These are phyloP conservation scores for Orchestes rusci DNA, from an alignment of 2,888 invertebrate species.

Conservation along the genomic window DNA sequence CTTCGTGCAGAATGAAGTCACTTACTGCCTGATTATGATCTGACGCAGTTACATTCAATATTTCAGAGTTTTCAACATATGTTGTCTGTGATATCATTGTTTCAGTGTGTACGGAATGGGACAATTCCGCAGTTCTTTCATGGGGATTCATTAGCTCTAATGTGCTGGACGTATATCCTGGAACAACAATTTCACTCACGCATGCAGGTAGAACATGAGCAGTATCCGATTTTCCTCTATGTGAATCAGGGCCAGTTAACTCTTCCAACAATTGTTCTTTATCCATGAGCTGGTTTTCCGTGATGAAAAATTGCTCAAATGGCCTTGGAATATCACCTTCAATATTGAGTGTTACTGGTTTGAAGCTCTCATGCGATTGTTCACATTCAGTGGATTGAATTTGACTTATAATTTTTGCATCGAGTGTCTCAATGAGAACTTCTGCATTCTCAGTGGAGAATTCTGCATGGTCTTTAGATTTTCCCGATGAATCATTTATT, in stretches of 20 bases:
- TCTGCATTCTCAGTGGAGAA: conserved; percentile 49
- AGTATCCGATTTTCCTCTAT: conserved; percentile 46
- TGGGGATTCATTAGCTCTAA: too few relatives aligned
- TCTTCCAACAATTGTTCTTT: conserved; percentile 52
- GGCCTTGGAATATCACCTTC: conserved; percentile 49
- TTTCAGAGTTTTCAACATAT: conserved; percentile 51
- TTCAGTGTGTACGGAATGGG: conserved; percentile 45
- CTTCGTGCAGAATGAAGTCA: conserved; percentile 42
- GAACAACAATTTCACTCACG: conserved; percentile 44
- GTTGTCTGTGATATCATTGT: conserved; percentile 47
- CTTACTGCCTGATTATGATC: too few relatives aligned
- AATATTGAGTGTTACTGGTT: conserved; percentile 37
- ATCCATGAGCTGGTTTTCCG: conserved; percentile 57
- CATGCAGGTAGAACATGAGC: conserved; percentile 49
- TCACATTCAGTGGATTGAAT: conserved; percentile 62
- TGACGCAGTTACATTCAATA: too few relatives aligned
- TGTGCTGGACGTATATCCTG: too few relatives aligned
- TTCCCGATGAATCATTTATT: conserved; percentile 49
- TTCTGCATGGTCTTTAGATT: conserved; percentile 49
- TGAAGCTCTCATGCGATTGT: conserved; percentile 30
- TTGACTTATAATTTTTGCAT: conserved; percentile 57
- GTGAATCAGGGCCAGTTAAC: conserved; percentile 49
- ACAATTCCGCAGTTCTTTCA: conserved; percentile 42
- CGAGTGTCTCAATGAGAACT: conserved; percentile 51
- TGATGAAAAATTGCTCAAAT: conserved; percentile 55